A percentile compares a stretch with the other conserved stretches of the same genome.
phyloP scores from a whole-genome alignment of 1,140 invertebrate genomes.

The Drosophila leontia region DNA sequence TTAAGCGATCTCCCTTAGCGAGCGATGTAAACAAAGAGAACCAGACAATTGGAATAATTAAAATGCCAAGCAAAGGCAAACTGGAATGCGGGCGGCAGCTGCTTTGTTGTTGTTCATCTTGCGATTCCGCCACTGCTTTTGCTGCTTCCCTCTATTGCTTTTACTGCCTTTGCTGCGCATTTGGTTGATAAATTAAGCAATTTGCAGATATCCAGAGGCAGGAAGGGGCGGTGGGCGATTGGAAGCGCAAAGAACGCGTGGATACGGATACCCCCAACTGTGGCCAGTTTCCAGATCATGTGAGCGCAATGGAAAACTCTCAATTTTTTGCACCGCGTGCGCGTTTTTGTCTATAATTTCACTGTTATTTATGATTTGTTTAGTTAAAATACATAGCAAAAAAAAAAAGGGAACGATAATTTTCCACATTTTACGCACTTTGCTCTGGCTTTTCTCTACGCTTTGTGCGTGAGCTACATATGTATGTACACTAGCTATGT shows the following conservation, averaged over 20 bases:
- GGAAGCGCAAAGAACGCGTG: constrained; percentile 42
- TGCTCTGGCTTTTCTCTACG: constrained; percentile 10
- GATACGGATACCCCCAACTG: constrained; percentile 49
- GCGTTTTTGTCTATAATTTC: constrained; percentile 52
- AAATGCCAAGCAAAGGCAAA: constrained; percentile 69
- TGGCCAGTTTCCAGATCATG: constrained; percentile 45
- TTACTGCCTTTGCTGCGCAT: constrained; percentile 46
- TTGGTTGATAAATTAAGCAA: constrained; percentile 72
- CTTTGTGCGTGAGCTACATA: constrained; percentile 34
- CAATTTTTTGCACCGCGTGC: constrained; percentile 13
- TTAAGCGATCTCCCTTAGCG: constrained; percentile 48
- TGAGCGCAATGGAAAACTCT: constrained; percentile 29
- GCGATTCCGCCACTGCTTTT: constrained; percentile 12
- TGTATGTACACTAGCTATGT: neutral
- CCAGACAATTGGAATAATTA: constrained; percentile 79
- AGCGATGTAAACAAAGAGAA: constrained; percentile 66
- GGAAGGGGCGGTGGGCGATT: neutral
- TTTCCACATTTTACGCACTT: constrained; percentile 55
- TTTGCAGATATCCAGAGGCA: constrained; percentile 40
- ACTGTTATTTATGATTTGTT: constrained; percentile 74
- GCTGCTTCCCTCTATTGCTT: constrained; percentile 16
- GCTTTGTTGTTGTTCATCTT: constrained; percentile 37
- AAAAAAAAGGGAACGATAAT: constrained; percentile 31
- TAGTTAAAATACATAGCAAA: constrained; percentile 30
- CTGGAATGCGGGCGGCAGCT: constrained; percentile 61